A percentile compares a stretch with the other conserved stretches of the same genome.
Conservation (phyloP, 2,797 vertebrate genomes). For the Mionectes olivaceus region DNA sequence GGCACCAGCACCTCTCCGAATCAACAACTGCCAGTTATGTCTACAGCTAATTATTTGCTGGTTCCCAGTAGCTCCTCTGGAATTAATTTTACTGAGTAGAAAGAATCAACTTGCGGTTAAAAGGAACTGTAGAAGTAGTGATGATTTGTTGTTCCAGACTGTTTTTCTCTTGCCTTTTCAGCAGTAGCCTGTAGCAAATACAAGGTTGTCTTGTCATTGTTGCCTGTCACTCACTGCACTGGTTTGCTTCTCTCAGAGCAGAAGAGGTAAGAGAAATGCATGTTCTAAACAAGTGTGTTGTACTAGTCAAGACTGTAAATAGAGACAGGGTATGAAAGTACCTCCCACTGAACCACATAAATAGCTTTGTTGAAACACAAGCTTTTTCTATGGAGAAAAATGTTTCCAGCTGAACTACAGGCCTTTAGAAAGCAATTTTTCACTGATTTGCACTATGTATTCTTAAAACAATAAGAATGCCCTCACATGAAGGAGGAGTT, state of each 20-base stretch:
- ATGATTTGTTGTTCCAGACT: not conserved
- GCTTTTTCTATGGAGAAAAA: conserved; percentile 21
- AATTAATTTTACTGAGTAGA: not conserved
- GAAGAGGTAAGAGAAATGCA: not conserved
- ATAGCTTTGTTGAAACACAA: conserved; percentile 19
- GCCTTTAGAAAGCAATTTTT: conserved; percentile 6
- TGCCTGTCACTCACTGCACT: not conserved
- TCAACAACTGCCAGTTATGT: not conserved
- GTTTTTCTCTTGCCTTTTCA: not conserved
- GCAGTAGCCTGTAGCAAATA: not conserved
- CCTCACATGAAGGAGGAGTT: not conserved
- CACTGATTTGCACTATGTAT: not conserved
- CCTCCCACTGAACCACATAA: conserved; percentile 17
- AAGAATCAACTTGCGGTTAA: not conserved
- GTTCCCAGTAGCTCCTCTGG: not conserved
- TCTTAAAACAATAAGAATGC: conserved; percentile 11
- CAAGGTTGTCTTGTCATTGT: not conserved
- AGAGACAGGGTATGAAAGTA: conserved; percentile 16
- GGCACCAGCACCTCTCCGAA: not conserved
- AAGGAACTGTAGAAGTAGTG: not conserved
- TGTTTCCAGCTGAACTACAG: not conserved
- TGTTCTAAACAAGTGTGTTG: not conserved
- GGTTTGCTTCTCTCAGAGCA: not conserved
- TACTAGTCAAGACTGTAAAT: conserved; percentile 8
- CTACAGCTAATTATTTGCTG: not conserved